Evolutionary conservation across 2,888 invertebrate species (phyloP).

Genomic region (Drosophila meridionalis): DNA sequence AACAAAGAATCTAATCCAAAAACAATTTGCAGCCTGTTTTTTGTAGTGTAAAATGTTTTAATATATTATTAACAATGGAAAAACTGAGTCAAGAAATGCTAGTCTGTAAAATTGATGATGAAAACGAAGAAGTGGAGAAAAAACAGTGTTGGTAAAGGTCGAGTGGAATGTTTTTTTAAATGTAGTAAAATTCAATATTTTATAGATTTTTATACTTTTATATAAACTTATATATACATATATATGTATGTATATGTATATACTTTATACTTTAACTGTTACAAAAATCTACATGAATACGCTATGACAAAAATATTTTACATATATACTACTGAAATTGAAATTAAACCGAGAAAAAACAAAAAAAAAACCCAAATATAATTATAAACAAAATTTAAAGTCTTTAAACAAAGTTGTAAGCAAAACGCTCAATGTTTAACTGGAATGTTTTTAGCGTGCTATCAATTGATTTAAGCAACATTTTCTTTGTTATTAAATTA

Average conservation of each 20-base stretch:
- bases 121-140: neutral
- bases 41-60: constrained; percentile 70
- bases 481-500: constrained; percentile 61
- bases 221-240: constrained; percentile 61
- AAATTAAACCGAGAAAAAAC: constrained; percentile 2
- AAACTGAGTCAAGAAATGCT: constrained; percentile 59
- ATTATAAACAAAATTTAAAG: constrained; percentile 24
- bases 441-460: constrained; percentile 73
- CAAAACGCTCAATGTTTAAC: constrained; percentile 70
- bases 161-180: constrained; percentile 69
- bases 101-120: constrained; percentile 43
- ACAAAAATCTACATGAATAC: constrained; percentile 61
- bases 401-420: constrained; percentile 47
- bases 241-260: constrained; percentile 53
- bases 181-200: constrained; percentile 81
- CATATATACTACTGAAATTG: constrained; percentile 32
- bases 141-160: constrained; percentile 39
- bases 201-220: constrained; percentile 82
- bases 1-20: constrained; percentile 64
- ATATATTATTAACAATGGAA: constrained; percentile 52
- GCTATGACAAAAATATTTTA: constrained; percentile 68
- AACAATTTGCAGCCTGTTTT: constrained; percentile 63
- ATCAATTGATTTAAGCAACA: constrained; percentile 55
- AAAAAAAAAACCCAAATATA: neutral
- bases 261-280: constrained; percentile 81